Base-by-base conservation (phyloP, 2,797 vertebrate species). In the Phoxinus dragarum region DNA sequence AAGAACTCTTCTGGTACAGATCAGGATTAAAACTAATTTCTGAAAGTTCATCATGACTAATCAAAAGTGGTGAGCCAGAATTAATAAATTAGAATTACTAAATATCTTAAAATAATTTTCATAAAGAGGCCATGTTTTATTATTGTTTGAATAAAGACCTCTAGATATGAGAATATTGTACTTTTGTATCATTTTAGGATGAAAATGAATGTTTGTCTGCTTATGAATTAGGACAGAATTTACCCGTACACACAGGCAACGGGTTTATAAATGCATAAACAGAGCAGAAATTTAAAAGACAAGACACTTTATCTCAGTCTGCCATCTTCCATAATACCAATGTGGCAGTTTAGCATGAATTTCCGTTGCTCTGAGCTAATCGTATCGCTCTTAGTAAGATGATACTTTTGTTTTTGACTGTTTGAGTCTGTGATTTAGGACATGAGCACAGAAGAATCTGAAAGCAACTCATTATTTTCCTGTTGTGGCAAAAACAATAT, bases 41-140 rank as follows among this genome's bases (percentile, higher is more conserved):
- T 54, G 56, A 75, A 34, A 81, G 23, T 76, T 69, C 80, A 84
- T 69, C 80, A 84, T 75, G 44, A 84, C 79, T 78, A 81, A 86
- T 88, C 86, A 88, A 87, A 90, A 81, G 85, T 61, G 86, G 79
- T 83, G 66, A 79, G 77, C 77, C 61, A 81, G 77, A 86, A 80
- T 80, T 52, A 82, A 89, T 86, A n/a, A 82, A 89, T 84, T 81
- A 74, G 79, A 44, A 86, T 87, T 54, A 83, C 64, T 80, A 67
- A 88, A 82, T 69, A 84, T 87, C 56, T 56, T 80, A 81, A 44
- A 71, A 89, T 84, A 79, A 71, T 87, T 73, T 75, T 84, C 74
- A 83, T 78, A 76, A 76, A 81, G 85, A 88, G 49, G 49, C n/a
- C 76, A 73, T 49, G 80, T 68, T 79, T 16, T 1, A 42, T 47